phyloP scores from a whole-genome alignment of 2,113 vertebrate genomes.

The Otus sunia region DNA sequence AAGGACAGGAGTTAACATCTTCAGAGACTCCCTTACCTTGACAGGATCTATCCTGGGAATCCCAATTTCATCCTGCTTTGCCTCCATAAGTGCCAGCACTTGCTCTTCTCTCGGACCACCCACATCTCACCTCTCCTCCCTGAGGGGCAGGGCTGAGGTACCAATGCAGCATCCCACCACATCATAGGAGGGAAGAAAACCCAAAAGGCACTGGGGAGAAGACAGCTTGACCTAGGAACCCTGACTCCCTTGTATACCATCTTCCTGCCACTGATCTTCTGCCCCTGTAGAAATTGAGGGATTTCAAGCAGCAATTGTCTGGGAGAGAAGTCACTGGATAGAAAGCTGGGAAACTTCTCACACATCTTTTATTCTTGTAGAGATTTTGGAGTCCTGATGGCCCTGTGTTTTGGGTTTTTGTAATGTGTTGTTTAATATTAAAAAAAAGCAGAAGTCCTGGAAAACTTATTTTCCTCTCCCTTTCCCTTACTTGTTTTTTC shows the following conservation, averaged over 20 bases:
- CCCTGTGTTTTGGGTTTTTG: neutral
- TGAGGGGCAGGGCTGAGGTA: neutral
- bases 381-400: neutral
- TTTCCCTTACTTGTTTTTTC: neutral
- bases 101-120: neutral
- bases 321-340: neutral
- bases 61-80: neutral
- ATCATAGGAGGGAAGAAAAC: neutral
- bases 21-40: neutral
- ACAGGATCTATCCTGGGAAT: neutral
- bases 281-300: rapidly evolving
- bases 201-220: neutral
- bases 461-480: neutral
- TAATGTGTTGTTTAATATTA: neutral
- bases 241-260: rapidly evolving
- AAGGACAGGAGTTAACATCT: neutral
- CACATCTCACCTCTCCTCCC: neutral
- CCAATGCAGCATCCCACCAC: rapidly evolving
- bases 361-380: neutral
- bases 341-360: neutral
- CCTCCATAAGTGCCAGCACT: neutral
- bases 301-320: neutral
- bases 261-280: neutral
- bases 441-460: neutral
- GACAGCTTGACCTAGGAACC: neutral